Conservation (phyloP, 2,888 invertebrate genomes). For the Ennomos erosarius region DNA sequence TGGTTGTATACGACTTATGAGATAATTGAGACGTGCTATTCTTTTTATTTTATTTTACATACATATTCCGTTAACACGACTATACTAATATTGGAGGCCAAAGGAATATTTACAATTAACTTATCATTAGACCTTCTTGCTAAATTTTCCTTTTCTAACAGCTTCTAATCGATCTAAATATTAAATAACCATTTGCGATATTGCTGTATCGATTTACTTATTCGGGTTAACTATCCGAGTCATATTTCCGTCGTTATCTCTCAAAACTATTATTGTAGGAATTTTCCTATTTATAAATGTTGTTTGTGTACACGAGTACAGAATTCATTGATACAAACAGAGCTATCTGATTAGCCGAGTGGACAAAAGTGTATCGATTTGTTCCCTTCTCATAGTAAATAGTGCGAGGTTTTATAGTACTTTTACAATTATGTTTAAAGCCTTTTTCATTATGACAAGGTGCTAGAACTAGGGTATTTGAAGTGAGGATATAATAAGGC, state of each 20-base stretch:
- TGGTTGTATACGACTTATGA: no score
- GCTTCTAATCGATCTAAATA: slow-evolving; percentile 59
- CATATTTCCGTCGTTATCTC: slow-evolving; percentile 59
- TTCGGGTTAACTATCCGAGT: slow-evolving; percentile 69
- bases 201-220: slow-evolving; percentile 58
- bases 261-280: slow-evolving; percentile 69
- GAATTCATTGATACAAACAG: slow-evolving; percentile 54
- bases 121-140: slow-evolving; percentile 54
- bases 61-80: no score
- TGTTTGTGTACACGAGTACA: slow-evolving; percentile 62
- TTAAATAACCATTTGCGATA: slow-evolving; percentile 76
- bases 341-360: slow-evolving; percentile 44
- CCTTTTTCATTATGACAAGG: slow-evolving; percentile 1
- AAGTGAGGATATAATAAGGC: background rate
- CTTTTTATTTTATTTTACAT: no score
- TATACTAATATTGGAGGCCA: slow-evolving; percentile 35
- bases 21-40: no score
- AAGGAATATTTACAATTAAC: slow-evolving; percentile 62
- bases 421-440: background rate
- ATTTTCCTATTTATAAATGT: slow-evolving; percentile 76
- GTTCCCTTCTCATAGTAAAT: background rate
- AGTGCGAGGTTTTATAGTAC: background rate
- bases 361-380: slow-evolving; percentile 9
- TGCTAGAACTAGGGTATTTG: background rate
- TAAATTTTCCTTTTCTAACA: slow-evolving; percentile 77